A percentile compares a stretch with the other conserved stretches of the same genome.
phyloP scores from a whole-genome alignment of 2,888 invertebrate genomes.

The Cosmia pyralina region DNA sequence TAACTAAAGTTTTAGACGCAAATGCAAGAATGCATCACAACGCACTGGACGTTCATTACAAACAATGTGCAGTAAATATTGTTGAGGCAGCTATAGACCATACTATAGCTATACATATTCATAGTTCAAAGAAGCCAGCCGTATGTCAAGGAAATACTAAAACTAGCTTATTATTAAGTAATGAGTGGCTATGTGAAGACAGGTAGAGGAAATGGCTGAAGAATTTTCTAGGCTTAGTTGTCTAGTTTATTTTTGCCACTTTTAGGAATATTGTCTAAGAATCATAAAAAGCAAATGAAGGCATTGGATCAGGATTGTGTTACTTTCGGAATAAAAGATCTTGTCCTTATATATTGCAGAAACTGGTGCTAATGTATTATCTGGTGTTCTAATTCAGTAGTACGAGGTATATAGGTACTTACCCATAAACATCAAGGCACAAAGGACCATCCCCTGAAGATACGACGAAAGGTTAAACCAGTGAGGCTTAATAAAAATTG shows the following conservation, averaged over 20 bases:
- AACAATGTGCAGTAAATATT: slow-evolving; percentile 63
- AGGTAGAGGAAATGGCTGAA: slow-evolving; percentile 12
- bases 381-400: not conserved
- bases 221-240: not conserved
- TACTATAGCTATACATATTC: slow-evolving; percentile 29
- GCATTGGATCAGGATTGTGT: not conserved
- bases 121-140: slow-evolving; percentile 60
- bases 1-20: not conserved
- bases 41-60: slow-evolving; percentile 42
- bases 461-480: not conserved
- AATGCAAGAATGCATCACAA: slow-evolving; percentile 44
- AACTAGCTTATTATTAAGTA: slow-evolving; percentile 47
- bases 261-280: not conserved
- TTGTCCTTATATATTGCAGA: too few species aligned
- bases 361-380: not conserved
- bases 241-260: not conserved
- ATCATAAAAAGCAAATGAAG: not conserved
- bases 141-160: slow-evolving; percentile 65
- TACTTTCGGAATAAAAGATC: not conserved
- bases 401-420: not conserved
- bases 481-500: not conserved
- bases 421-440: not conserved
- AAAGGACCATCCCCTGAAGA: not conserved
- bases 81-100: slow-evolving; percentile 26
- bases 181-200: slow-evolving; percentile 21